Evolutionary conservation across 2,888 invertebrate species (phyloP), one percentile per base, ranked within the genome.

Genomic region (Morpho achilles): DNA sequence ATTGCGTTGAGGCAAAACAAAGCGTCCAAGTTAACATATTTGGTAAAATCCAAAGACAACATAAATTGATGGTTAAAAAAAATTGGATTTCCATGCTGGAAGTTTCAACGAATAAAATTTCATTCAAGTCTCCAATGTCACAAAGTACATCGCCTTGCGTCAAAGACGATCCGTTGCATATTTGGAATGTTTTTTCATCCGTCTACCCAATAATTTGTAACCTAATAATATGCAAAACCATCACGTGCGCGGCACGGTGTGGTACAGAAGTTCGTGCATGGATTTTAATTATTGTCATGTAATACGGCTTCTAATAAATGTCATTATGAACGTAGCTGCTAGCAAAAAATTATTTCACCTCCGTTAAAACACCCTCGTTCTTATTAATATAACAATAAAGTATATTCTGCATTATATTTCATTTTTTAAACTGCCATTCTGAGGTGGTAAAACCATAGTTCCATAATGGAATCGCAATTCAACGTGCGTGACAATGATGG

Each of bases 221-320:
- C 77, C 76, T 82, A 84, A 86, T 84, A 84, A 82, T 84, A 86
- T 84, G 84, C 82, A 79, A 80, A 83, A 71, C 68, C 70, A 63
- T 68, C 78, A 82, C 83, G 84, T 84, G 75, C 85, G 73, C 63
- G 86, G 88, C 68, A 88, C 89, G 77, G 86, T 81, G 69, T 85
- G 89, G 89, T 82, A 89, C 89, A 72, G 71, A 64, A 69, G 72
- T 89, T 89, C 89, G 89, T 89, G 89, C 88, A 89, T 89, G 80
- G 83, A 80, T 89, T 89, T 89, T 89, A 89, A 89, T 89, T 89
- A 89, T 88, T 87, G 78, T 87, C 88, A 88, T 89, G 88, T 89
- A 88, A 88, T 87, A 87, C 86, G 85, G 75, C 82, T 84, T 79
- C 86, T 89, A 89, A 89, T 89, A 89, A 89, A 89, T 88, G 89